Base-by-base conservation (phyloP, 1,140 invertebrate genomes). In the Bombus superbus region DNA sequence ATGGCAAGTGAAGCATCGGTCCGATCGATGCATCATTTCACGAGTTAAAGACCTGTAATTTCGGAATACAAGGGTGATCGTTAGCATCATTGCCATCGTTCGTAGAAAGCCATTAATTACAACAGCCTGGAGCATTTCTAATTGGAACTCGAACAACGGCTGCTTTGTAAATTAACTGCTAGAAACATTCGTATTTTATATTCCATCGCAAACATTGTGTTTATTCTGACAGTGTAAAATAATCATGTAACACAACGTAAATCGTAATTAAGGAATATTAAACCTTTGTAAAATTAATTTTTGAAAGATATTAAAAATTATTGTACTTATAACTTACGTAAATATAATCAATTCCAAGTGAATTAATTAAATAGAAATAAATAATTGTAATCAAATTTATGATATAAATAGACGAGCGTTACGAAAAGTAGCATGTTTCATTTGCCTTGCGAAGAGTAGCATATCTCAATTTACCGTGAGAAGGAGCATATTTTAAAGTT, bases 41-140 rank as follows among this genome's bases (percentile, higher is more conserved):
- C 40, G 38, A 74, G 11, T 59, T 47, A 82, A 64, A 59, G 53
- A 44, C n/a, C n/a, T 72, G 44, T 81, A 74, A 82, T 75, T 82
- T 64, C 22, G 8, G 42, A 47, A 44, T 38, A 18, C 15, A 28
- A n/a, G 22, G 57, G 4, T 73, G 42, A 74, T 38, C 79, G 15
- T 72, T 81, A 59, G 8, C 15, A 40, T 62, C 18, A 75, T 75
- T 44, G 59, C 8, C 1, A 44, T 71, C 9, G 35, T 80, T 73
- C 38, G n/a, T 35, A 32, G 53, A 74, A 25, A 32, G 4, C 18
- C 28, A 74, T 73, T 75, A 75, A 75, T 82, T n/a, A 22, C 2
- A 38, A 68, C 18, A 38, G 18, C 18, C 1, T 38, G 9, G n/a
- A 8, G 35, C 73, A 64, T 13, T 25, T 4, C 10, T 72, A 71